Percentiles rank a stretch among this genome's conserved stretches.
Conservation (phyloP, 1,140 invertebrate genomes). For the Saxidomus purpurata region DNA sequence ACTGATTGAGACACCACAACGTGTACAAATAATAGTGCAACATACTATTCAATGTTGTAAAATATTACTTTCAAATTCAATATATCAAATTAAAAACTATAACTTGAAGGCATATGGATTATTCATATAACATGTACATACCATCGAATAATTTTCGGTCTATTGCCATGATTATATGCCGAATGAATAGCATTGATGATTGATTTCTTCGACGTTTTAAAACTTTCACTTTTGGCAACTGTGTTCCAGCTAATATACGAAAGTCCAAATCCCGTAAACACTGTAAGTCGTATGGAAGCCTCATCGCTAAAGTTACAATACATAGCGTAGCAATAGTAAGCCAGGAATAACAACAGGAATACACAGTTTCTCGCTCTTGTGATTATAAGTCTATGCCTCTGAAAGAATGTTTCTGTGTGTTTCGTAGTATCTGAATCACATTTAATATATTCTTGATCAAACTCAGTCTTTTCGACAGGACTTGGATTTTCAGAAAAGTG, state of each 20-base stretch:
- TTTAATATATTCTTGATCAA: too few relatives aligned
- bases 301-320: conserved; percentile 31
- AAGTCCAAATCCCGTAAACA: conserved; percentile 24
- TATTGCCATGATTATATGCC: neutral
- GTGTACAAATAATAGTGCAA: neutral
- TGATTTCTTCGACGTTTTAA: neutral
- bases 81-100: neutral
- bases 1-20: neutral
- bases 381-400: neutral
- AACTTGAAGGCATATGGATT: neutral
- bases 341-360: neutral
- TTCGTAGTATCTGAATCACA: too few relatives aligned
- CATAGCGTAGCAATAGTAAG: conserved; percentile 35
- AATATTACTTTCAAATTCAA: neutral
- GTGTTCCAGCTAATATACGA: neutral
- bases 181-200: neutral
- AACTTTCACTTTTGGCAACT: neutral
- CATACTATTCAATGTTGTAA: neutral
- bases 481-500: too few relatives aligned
- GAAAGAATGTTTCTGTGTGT: neutral
- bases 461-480: too few relatives aligned
- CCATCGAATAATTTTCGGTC: conserved; percentile 30
- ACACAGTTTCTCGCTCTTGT: neutral
- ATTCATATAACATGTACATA: neutral
- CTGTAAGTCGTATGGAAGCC: conserved; percentile 11